phyloP scores from a whole-genome alignment of 2,797 vertebrate genomes.

The Rhinoraja longicauda region DNA sequence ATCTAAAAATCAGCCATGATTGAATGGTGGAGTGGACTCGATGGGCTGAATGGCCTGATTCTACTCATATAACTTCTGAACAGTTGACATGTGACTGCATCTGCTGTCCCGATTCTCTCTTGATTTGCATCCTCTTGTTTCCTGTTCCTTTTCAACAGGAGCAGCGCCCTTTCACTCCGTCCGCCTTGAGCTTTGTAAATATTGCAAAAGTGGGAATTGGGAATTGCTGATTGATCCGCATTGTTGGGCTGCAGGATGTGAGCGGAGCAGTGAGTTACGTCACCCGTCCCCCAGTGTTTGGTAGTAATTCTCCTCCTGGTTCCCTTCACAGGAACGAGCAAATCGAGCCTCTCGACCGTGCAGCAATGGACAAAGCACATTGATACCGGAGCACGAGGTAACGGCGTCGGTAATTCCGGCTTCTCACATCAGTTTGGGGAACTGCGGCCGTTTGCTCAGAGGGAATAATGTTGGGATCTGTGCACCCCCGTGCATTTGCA shows the following conservation, averaged over 20 bases:
- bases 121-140: neutral
- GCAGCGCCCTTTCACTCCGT: neutral
- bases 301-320: neutral
- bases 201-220: neutral
- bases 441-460: neutral
- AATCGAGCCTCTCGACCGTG: neutral
- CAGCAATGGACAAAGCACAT: constrained; percentile 15
- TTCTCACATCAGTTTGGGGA: neutral
- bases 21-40: too few relatives aligned
- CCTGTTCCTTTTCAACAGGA: neutral
- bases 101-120: too few relatives aligned
- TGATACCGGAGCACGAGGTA: constrained; percentile 33
- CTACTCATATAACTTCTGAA: too few relatives aligned
- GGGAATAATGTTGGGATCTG: neutral
- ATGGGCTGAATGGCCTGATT: too few relatives aligned
- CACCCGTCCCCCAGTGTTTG: neutral
- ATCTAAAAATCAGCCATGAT: too few relatives aligned
- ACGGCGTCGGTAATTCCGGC: neutral
- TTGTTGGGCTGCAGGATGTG: neutral
- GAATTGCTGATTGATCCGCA: neutral
- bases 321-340: neutral
- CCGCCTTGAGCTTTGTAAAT: neutral
- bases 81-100: too few relatives aligned
- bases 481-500: too few relatives aligned
- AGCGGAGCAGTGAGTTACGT: neutral